These are phyloP conservation scores for Poeciliopsis turrubarensis DNA, from an alignment of 2,113 vertebrate species.

Conservation along the genomic window DNA sequence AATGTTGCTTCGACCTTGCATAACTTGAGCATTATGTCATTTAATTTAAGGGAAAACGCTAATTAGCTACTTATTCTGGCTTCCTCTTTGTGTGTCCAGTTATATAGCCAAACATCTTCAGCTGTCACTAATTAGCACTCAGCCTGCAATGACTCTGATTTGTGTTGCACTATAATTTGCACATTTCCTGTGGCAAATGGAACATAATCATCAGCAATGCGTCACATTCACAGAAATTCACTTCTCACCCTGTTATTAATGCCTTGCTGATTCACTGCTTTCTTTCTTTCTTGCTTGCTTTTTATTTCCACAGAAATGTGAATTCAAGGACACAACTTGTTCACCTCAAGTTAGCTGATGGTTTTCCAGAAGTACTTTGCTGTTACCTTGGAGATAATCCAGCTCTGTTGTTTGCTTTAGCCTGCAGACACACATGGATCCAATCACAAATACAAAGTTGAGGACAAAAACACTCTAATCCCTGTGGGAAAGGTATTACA, in stretches of 20 bases:
- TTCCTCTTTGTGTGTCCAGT: neutral
- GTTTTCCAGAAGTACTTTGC: conserved; percentile 14
- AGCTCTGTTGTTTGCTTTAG: neutral
- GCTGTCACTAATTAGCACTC: neutral
- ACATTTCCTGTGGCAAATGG: neutral
- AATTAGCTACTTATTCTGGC: neutral
- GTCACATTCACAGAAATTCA: neutral
- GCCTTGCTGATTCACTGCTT: neutral
- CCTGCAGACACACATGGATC: conserved; percentile 6
- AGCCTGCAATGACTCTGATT: neutral
- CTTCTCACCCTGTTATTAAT: neutral
- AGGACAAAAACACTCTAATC: conserved; percentile 21
- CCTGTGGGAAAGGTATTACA: conserved; percentile 44
- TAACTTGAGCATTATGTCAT: neutral
- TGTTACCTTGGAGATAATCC: conserved; percentile 24
- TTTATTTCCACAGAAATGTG: neutral
- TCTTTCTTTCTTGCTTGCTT: neutral
- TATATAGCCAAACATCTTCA: conserved; percentile 1
- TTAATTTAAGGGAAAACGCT: neutral
- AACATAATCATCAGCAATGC: neutral
- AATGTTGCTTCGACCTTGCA: neutral
- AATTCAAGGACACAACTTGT: neutral
- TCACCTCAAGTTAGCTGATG: conserved; percentile 1
- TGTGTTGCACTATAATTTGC: neutral
- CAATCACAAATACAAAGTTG: neutral